Conservation (phyloP, 1,140 invertebrate species). For the Drosophila pseudoobscura region DNA sequence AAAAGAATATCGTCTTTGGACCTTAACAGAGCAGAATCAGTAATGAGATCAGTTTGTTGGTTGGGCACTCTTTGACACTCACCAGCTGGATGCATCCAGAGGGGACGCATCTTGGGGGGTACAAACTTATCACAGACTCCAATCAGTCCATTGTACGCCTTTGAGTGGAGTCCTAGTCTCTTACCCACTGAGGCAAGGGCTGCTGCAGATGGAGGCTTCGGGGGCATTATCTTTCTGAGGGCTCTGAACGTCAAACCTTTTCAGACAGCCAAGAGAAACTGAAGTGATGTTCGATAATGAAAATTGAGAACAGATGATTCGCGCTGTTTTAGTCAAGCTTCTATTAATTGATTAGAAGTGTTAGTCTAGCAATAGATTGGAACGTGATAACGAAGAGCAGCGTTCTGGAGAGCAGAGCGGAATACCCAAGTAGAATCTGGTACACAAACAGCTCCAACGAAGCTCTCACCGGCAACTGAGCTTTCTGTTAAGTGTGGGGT, state of each 20-base stretch:
- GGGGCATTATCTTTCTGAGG: conserved; percentile 12
- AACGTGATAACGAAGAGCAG: neutral
- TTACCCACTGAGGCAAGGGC: conserved; percentile 4
- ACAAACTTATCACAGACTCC: conserved; percentile 35
- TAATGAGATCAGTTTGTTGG: neutral
- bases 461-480: conserved; percentile 41
- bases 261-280: no score
- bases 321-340: no score
- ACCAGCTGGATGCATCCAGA: conserved; percentile 53
- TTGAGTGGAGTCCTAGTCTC: conserved; percentile 17
- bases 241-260: no score
- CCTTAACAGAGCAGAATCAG: neutral
- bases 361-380: no score
- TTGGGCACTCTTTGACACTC: neutral
- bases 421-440: neutral
- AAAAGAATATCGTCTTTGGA: conserved; percentile 47
- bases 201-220: neutral
- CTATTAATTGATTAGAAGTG: neutral
- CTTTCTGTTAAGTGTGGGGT: conserved; percentile 8
- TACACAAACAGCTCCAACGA: neutral
- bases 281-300: no score
- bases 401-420: neutral
- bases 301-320: no score
- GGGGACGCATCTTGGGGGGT: conserved; percentile 34
- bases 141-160: conserved; percentile 29